These are phyloP conservation scores for Drosophila ercepeae DNA, from an alignment of 1,140 invertebrate genomes.

Conservation along the genomic window DNA sequence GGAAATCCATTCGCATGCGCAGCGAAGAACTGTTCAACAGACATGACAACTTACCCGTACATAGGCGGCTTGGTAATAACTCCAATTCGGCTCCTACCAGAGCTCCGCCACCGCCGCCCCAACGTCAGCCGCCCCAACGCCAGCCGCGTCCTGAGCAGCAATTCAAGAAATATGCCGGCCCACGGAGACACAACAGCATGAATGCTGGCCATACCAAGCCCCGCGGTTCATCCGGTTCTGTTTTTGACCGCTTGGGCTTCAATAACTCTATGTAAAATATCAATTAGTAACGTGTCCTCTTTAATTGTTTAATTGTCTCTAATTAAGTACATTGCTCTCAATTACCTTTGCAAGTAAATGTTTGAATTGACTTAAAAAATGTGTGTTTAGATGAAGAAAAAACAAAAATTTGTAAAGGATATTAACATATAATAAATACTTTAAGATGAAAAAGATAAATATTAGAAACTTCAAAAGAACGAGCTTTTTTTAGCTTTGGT, in stretches of 20 bases:
- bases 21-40: constrained; percentile 72
- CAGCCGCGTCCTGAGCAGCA: constrained; percentile 22
- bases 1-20: constrained; percentile 69
- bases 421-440: not conserved
- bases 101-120: constrained; percentile 4
- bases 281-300: constrained; percentile 14
- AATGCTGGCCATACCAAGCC: constrained; percentile 48
- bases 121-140: constrained; percentile 24
- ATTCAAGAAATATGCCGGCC: constrained; percentile 12
- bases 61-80: constrained; percentile 56
- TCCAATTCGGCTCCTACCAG: not conserved
- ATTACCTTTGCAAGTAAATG: constrained; percentile 45
- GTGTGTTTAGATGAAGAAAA: not conserved
- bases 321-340: constrained; percentile 30
- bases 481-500: not conserved
- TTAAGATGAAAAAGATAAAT: not conserved
- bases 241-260: constrained; percentile 80
- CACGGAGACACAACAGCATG: constrained; percentile 45
- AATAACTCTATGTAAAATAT: constrained; percentile 62
- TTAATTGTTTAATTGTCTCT: no score
- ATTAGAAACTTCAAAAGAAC: not conserved
- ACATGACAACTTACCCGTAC: constrained; percentile 68
- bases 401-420: not conserved
- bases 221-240: constrained; percentile 51
- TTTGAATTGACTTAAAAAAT: constrained; percentile 24